phyloP scores from a whole-genome alignment of 1,140 invertebrate genomes.

The Ericerus pela region DNA sequence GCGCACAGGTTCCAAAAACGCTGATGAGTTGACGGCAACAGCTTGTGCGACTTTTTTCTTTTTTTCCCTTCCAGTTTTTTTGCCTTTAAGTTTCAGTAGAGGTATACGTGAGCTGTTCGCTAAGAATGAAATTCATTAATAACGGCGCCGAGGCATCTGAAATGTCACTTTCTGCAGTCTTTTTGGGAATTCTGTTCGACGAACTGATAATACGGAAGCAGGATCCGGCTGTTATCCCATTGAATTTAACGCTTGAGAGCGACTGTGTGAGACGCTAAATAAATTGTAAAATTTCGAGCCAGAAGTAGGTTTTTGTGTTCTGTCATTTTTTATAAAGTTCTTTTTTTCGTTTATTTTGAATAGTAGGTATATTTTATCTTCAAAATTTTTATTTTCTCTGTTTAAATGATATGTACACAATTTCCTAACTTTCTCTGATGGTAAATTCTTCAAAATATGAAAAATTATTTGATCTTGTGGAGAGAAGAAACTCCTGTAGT shows the following conservation, averaged over 20 bases:
- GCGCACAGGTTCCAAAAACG: slow-evolving; percentile 3
- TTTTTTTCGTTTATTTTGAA: too few species aligned
- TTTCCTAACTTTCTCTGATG: too few species aligned
- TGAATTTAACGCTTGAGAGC: neutral
- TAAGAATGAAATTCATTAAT: slow-evolving; percentile 10
- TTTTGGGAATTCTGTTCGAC: neutral
- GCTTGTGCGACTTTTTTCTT: slow-evolving; percentile 4
- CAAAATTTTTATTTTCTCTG: too few species aligned
- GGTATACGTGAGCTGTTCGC: slow-evolving; percentile 6
- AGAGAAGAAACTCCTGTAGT: too few species aligned
- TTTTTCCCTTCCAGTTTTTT: neutral
- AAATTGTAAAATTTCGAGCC: neutral
- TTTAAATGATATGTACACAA: too few species aligned
- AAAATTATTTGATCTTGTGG: too few species aligned
- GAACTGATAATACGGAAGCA: too few species aligned
- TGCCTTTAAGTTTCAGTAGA: neutral
- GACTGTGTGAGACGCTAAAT: neutral
- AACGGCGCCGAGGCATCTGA: slow-evolving; percentile 3
- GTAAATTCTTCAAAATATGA: too few species aligned
- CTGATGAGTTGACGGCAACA: slow-evolving; percentile 10
- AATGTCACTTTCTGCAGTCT: slow-evolving; percentile 6
- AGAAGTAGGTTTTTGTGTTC: slow-evolving; percentile 3
- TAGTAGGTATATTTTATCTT: too few species aligned
- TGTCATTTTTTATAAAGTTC: too few species aligned
- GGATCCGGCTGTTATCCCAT: too few species aligned